phyloP scores from a whole-genome alignment of 2,888 invertebrate species.

The Microctonus hyperodae region DNA sequence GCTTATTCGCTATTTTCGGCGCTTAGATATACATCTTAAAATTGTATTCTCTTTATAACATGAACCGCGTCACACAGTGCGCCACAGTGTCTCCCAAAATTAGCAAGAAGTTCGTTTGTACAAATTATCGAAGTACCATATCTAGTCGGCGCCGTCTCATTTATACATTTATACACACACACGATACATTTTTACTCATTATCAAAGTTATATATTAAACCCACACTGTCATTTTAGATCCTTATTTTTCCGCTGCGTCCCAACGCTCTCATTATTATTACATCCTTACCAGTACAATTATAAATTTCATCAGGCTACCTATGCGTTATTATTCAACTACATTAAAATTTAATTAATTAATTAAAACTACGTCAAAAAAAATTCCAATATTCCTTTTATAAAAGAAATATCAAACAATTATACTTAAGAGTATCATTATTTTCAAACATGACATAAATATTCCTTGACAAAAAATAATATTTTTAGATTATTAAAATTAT shows the following conservation, averaged over 20 bases:
- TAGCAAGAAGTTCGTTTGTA: slow-evolving; percentile 4
- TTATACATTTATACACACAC: slow-evolving; percentile 13
- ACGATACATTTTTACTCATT: background rate
- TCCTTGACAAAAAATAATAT: too few species aligned
- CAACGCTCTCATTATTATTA: background rate
- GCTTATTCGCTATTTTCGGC: slow-evolving; percentile 39
- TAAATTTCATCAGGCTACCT: too few species aligned
- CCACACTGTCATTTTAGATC: background rate
- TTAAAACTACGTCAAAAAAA: too few species aligned
- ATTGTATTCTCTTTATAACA: slow-evolving; percentile 44
- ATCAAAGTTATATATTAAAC: background rate
- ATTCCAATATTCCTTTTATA: too few species aligned
- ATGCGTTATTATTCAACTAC: too few species aligned
- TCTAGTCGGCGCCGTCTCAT: slow-evolving; percentile 18
- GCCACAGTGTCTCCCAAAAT: slow-evolving; percentile 8
- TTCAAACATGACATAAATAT: too few species aligned
- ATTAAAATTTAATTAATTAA: too few species aligned
- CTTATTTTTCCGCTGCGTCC: background rate
- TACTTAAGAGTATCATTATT: too few species aligned
- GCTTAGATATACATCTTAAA: slow-evolving; percentile 40
- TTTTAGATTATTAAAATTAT: too few species aligned
- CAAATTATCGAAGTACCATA: slow-evolving; percentile 30
- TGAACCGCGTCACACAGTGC: slow-evolving; percentile 4
- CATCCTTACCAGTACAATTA: too few species aligned
- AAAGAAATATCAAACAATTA: too few species aligned